Evolutionary conservation across 2,888 invertebrate species (phyloP).

Genomic region (Acholoe squamosa): DNA sequence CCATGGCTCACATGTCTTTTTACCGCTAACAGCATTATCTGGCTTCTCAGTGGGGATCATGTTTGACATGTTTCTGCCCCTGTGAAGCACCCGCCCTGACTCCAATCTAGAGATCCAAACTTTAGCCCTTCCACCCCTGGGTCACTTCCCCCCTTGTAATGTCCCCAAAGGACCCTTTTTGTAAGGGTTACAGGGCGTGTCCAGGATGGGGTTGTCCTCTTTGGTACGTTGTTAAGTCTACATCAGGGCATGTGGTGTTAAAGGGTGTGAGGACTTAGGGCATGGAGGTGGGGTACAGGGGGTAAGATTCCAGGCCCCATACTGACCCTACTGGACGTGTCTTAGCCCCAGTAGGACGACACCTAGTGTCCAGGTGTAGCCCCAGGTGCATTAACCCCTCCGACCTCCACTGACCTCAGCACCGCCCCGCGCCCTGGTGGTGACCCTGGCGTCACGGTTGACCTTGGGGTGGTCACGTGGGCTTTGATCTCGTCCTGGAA

Average conservation of each 20-base stretch:
- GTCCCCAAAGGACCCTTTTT: no score
- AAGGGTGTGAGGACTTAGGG: not conserved
- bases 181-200: not conserved
- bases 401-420: conserved; percentile 25
- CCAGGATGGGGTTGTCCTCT: not conserved
- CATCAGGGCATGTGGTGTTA: not conserved
- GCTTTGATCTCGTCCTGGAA: conserved; percentile 47
- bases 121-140: not conserved
- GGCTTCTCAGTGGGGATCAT: not conserved
- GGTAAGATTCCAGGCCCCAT: not conserved
- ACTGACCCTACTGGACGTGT: not conserved
- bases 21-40: conserved; percentile 22
- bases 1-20: not conserved
- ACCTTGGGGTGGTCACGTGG: conserved; percentile 24
- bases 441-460: conserved; percentile 40
- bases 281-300: not conserved
- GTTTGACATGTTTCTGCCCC: not conserved
- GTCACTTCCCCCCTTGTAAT: no score
- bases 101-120: not conserved
- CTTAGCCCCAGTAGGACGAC: not conserved
- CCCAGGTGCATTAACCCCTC: conserved; percentile 32
- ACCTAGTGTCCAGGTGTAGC: conserved; percentile 38
- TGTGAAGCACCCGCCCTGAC: not conserved
- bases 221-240: not conserved
- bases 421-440: conserved; percentile 14